These are phyloP conservation scores for Benthosema pterotum DNA, from an alignment of 2,797 vertebrate species.

Conservation along the genomic window DNA sequence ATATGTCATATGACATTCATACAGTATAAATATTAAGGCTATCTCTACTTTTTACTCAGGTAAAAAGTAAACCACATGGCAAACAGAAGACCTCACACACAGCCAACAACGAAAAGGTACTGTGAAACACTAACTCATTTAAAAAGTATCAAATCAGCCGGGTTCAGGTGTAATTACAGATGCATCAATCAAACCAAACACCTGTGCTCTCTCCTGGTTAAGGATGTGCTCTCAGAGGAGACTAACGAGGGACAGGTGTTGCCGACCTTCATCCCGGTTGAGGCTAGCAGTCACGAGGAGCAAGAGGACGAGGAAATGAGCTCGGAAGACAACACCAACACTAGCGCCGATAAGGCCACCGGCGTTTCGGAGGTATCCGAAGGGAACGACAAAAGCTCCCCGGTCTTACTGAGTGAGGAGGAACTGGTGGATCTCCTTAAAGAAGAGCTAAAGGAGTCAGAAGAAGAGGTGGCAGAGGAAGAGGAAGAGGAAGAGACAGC, in stretches of 20 bases:
- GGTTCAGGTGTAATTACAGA: too few species aligned
- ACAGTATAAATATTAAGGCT: not conserved
- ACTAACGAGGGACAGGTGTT: slow-evolving; percentile 52
- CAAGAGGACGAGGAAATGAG: slow-evolving; percentile 67
- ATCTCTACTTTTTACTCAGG: slow-evolving; percentile 53
- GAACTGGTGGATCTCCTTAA: slow-evolving; percentile 69
- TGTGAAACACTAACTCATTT: not conserved
- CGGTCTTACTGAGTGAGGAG: slow-evolving; percentile 75
- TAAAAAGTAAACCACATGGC: slow-evolving; percentile 70
- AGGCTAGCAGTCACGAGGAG: slow-evolving; percentile 66
- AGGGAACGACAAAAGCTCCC: slow-evolving; percentile 47
- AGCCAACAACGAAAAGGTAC: slow-evolving; percentile 72
- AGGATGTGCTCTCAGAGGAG: slow-evolving; percentile 63
- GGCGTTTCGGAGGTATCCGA: slow-evolving; percentile 28
- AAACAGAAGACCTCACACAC: slow-evolving; percentile 62
- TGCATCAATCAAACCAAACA: fast-evolving
- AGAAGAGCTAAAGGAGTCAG: slow-evolving; percentile 44
- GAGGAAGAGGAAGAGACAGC: slow-evolving; percentile 28
- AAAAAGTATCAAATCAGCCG: not conserved
- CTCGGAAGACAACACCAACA: slow-evolving; percentile 55
- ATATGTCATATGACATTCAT: too few species aligned
- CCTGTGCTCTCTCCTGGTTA: slow-evolving; percentile 13
- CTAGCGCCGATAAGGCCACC: slow-evolving; percentile 36
- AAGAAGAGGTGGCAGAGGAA: slow-evolving; percentile 38
- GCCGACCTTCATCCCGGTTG: slow-evolving; percentile 66